A percentile compares a stretch with the other conserved stretches of the same genome.
phyloP scores from a whole-genome alignment of 1,140 invertebrate species.

The Microplitis demolitor region DNA sequence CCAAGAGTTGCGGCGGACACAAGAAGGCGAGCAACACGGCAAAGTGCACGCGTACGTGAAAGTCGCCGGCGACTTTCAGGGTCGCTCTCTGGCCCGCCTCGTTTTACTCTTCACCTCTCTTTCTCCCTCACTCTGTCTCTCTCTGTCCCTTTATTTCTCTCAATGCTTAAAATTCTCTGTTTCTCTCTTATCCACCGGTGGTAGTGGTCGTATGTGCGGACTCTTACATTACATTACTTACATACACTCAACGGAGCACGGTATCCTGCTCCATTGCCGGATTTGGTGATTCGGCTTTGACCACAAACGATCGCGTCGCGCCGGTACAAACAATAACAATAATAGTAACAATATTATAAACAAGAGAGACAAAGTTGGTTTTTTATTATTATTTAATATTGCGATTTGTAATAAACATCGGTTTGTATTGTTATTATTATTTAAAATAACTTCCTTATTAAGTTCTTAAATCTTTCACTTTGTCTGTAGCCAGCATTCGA shows the following conservation, averaged over 20 bases:
- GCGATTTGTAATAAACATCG: background rate
- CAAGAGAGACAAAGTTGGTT: background rate
- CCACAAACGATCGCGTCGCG: slow-evolving; percentile 36
- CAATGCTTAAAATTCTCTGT: background rate
- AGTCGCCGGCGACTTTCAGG: slow-evolving; percentile 56
- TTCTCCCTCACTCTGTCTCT: slow-evolving; percentile 30
- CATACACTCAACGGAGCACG: background rate
- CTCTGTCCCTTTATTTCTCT: slow-evolving; percentile 20
- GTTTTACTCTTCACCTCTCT: slow-evolving; percentile 30
- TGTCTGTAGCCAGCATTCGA: background rate
- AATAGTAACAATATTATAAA: background rate
- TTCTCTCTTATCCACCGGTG: background rate
- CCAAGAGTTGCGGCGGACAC: background rate
- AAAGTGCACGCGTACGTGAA: slow-evolving; percentile 56
- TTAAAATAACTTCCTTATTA: background rate
- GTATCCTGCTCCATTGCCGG: slow-evolving; percentile 19
- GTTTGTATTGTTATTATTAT: background rate
- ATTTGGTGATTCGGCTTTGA: slow-evolving; percentile 34
- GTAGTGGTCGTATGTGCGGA: background rate
- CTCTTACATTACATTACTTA: too few relatives aligned
- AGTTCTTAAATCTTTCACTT: background rate
- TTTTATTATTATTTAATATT: background rate
- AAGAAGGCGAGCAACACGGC: slow-evolving; percentile 28
- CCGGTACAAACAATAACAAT: background rate
- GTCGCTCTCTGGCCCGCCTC: slow-evolving; percentile 49